phyloP scores from a whole-genome alignment of 2,888 invertebrate genomes.

The Drosophila multiciliata region DNA sequence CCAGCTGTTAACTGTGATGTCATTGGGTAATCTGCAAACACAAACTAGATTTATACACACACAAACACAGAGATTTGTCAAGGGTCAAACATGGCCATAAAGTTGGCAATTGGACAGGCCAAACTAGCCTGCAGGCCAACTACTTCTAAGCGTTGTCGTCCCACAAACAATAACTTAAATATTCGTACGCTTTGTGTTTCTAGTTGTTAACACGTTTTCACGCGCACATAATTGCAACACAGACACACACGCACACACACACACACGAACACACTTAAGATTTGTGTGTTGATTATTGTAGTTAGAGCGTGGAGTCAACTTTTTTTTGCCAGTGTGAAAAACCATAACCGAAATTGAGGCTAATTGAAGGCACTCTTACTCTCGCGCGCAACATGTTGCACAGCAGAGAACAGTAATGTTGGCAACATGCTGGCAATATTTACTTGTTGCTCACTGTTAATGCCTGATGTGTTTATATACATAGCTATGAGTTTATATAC shows the following conservation, averaged over 20 bases:
- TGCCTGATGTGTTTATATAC: neutral
- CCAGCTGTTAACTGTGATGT: neutral
- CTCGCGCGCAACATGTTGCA: slow-evolving; percentile 39
- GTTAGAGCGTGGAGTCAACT: slow-evolving; percentile 43
- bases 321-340: slow-evolving; percentile 47
- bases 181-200: slow-evolving; percentile 38
- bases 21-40: slow-evolving; percentile 45
- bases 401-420: slow-evolving; percentile 14
- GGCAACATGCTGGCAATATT: slow-evolving; percentile 13
- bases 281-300: slow-evolving; percentile 34
- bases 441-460: neutral
- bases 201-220: slow-evolving; percentile 61
- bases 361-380: slow-evolving; percentile 70
- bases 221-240: slow-evolving; percentile 61
- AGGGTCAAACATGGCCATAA: slow-evolving; percentile 38
- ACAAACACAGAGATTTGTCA: slow-evolving; percentile 43
- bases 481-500: neutral
- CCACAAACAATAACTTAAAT: slow-evolving; percentile 41
- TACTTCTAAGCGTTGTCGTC: neutral
- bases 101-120: slow-evolving; percentile 2
- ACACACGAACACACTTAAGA: slow-evolving; percentile 8
- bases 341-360: slow-evolving; percentile 53
- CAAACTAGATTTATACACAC: slow-evolving; percentile 42
- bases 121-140: slow-evolving; percentile 15
- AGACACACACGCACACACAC: slow-evolving; percentile 15